phyloP scores from a whole-genome alignment of 2,888 invertebrate genomes.

The Agrochola macilenta region DNA sequence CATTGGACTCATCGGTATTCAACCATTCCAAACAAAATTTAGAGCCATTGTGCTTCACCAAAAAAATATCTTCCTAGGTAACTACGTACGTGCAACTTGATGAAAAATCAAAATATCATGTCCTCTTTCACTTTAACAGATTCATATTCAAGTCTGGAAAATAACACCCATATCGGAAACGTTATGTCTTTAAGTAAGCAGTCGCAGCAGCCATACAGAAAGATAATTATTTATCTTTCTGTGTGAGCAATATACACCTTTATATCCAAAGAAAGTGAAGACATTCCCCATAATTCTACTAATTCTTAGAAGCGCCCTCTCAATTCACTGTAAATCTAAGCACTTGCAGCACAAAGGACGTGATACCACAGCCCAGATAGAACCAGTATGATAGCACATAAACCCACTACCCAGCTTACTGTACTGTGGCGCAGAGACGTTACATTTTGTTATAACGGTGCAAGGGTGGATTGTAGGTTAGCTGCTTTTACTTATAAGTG shows the following conservation, averaged over 20 bases:
- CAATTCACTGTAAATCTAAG: constrained; percentile 21
- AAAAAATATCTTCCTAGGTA: background rate
- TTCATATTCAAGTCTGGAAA: background rate
- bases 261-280: constrained; percentile 7
- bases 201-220: background rate
- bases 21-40: constrained; percentile 18
- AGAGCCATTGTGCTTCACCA: background rate
- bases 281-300: background rate
- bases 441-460: constrained; percentile 57
- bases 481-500: constrained; percentile 19
- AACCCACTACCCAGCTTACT: constrained; percentile 63
- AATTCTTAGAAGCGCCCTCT: constrained; percentile 10
- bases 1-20: too few relatives aligned
- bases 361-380: constrained; percentile 47
- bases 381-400: constrained; percentile 55
- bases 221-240: background rate
- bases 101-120: background rate
- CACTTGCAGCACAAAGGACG: constrained; percentile 14
- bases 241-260: constrained; percentile 2
- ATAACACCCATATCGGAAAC: background rate
- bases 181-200: background rate
- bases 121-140: background rate
- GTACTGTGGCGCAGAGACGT: constrained; percentile 24
- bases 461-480: constrained; percentile 52
- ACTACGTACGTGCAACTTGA: background rate